A percentile compares a stretch with the other conserved stretches of the same genome.
Evolutionary conservation across 1,140 invertebrate species (phyloP).

Genomic region (Sarcophaga bullata): DNA sequence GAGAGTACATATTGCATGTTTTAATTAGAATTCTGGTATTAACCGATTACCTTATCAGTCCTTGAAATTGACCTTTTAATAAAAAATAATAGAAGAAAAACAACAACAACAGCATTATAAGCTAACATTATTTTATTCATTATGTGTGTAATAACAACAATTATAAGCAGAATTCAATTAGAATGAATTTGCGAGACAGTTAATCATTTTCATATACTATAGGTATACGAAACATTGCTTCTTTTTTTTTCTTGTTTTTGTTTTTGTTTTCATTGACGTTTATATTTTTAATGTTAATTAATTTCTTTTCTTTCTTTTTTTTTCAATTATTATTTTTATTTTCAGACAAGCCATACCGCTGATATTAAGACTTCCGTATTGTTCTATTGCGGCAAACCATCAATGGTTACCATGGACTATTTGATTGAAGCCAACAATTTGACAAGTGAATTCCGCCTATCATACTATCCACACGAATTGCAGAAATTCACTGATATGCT

Average conservation of each 20-base stretch:
- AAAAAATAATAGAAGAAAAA: background rate
- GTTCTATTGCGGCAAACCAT: slow-evolving; percentile 77
- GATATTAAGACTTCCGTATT: slow-evolving; percentile 86
- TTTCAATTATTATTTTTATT: slow-evolving; percentile 46
- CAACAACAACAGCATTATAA: background rate
- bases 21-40: too few relatives aligned
- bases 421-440: slow-evolving; percentile 71
- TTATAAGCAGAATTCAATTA: too few relatives aligned
- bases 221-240: background rate
- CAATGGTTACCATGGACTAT: slow-evolving; percentile 83
- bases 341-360: slow-evolving; percentile 80
- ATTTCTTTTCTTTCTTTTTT: background rate
- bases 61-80: background rate
- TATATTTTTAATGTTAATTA: background rate
- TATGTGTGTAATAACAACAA: background rate
- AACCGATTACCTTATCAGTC: background rate
- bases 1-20: too few relatives aligned
- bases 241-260: background rate
- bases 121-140: background rate
- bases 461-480: slow-evolving; percentile 85
- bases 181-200: too few relatives aligned
- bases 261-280: background rate
- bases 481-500: slow-evolving; percentile 77
- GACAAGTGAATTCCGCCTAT: slow-evolving; percentile 81
- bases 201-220: too few relatives aligned